These are phyloP conservation scores for Leucophenga maculata DNA, from an alignment of 2,888 invertebrate genomes.

Conservation along the genomic window DNA sequence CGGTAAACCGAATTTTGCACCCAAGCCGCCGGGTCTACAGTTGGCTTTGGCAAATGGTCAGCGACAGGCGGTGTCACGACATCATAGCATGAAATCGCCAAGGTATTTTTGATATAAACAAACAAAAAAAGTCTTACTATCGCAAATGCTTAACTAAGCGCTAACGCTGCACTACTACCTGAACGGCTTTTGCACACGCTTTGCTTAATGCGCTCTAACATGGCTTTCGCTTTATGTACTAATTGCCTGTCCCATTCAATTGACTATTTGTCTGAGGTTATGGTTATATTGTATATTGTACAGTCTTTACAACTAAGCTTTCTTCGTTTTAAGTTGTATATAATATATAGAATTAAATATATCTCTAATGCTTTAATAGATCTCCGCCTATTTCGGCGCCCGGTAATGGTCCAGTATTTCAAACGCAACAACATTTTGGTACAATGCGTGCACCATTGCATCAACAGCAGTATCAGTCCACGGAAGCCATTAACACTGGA, in stretches of 20 bases:
- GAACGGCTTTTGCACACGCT: neutral
- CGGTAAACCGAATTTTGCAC: constrained; percentile 88
- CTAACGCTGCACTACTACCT: constrained; percentile 10
- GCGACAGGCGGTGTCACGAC: constrained; percentile 77
- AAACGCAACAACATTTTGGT: constrained; percentile 70
- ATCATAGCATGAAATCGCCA: constrained; percentile 89
- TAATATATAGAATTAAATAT: neutral
- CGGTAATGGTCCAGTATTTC: constrained; percentile 65
- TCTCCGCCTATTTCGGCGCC: constrained; percentile 70
- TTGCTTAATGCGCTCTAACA: too few relatives aligned
- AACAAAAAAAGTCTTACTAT: neutral
- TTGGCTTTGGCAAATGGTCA: constrained; percentile 69
- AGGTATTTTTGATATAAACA: constrained; percentile 73
- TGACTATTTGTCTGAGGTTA: too few relatives aligned
- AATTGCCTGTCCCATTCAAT: too few relatives aligned
- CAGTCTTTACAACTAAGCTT: too few relatives aligned
- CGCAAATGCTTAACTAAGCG: neutral
- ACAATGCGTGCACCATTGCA: constrained; percentile 70
- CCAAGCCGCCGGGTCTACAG: constrained; percentile 81
- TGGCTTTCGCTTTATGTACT: too few relatives aligned
- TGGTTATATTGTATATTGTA: too few relatives aligned
- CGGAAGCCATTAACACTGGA: constrained; percentile 59
- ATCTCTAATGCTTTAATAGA: constrained; percentile 46
- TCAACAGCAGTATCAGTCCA: constrained; percentile 48
- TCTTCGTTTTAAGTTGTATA: neutral